A percentile compares a stretch with the other conserved stretches of the same genome.
phyloP scores from a whole-genome alignment of 2,113 vertebrate species.

The Campylomormyrus tamandua region DNA sequence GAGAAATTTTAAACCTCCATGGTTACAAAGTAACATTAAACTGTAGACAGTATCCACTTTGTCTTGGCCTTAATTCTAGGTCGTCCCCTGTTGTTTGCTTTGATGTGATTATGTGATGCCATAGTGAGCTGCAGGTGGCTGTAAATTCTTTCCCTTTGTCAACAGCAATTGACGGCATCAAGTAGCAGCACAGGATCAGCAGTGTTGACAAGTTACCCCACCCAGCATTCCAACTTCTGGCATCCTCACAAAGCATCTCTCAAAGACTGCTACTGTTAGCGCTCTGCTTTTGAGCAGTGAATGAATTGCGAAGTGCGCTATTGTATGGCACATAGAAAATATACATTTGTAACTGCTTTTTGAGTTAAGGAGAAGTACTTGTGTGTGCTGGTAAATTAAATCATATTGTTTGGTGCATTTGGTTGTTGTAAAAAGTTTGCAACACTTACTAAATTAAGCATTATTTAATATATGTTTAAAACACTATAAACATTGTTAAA shows the following conservation, averaged over 20 bases:
- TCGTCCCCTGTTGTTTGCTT: neutral
- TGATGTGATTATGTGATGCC: neutral
- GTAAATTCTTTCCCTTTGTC: slow-evolving; percentile 29
- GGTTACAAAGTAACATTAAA: neutral
- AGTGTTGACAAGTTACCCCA: slow-evolving; percentile 25
- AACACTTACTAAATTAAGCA: neutral
- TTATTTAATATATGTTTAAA: slow-evolving; percentile 1
- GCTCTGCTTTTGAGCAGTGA: neutral
- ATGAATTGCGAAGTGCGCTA: neutral
- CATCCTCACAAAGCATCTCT: slow-evolving; percentile 27
- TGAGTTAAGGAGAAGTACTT: neutral
- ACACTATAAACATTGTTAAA: neutral
- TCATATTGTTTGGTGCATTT: neutral
- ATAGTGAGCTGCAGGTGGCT: slow-evolving; percentile 4
- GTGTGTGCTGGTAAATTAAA: neutral
- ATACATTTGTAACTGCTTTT: slow-evolving; percentile 1
- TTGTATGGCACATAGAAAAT: neutral
- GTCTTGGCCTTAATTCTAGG: neutral
- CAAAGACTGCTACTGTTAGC: slow-evolving; percentile 22
- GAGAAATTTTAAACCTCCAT: neutral
- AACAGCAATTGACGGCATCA: slow-evolving; percentile 26
- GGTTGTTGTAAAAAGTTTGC: neutral
- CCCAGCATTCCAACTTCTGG: slow-evolving; percentile 14
- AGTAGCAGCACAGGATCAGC: slow-evolving; percentile 22
- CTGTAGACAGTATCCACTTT: neutral